A percentile compares a stretch with the other conserved stretches of the same genome.
phyloP scores from a whole-genome alignment of 2,888 invertebrate species.

The Torymus auratus region DNA sequence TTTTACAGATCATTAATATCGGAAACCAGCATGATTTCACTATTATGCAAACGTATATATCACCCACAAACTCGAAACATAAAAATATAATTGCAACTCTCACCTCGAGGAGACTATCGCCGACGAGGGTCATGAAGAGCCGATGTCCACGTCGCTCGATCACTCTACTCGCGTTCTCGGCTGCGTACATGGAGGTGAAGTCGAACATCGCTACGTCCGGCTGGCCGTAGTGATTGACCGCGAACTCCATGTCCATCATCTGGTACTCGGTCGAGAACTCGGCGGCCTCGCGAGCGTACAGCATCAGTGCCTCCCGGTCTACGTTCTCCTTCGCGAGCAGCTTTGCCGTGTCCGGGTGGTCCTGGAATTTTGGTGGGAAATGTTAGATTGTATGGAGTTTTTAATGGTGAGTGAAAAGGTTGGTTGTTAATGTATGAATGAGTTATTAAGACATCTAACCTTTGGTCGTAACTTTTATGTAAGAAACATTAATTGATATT shows the following conservation, averaged over 20 bases:
- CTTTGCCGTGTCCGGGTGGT: constrained; percentile 92
- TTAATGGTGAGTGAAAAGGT: too few relatives aligned
- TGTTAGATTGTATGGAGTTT: neutral
- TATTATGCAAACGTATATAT: too few relatives aligned
- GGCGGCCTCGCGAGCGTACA: constrained; percentile 96
- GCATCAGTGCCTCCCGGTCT: constrained; percentile 90
- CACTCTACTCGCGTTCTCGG: constrained; percentile 95
- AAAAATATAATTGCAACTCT: neutral
- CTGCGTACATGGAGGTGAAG: constrained; percentile 98
- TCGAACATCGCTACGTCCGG: constrained; percentile 99
- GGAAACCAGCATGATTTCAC: too few relatives aligned
- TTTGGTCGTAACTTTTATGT: too few relatives aligned
- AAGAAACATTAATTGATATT: too few relatives aligned
- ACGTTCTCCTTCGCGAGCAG: constrained; percentile 93
- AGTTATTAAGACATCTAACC: too few relatives aligned
- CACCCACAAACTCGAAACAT: neutral
- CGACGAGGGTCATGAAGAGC: constrained; percentile 93
- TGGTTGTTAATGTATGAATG: too few relatives aligned
- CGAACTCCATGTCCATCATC: constrained; percentile 93
- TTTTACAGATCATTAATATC: too few relatives aligned
- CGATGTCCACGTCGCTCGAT: constrained; percentile 86
- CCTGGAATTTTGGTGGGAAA: constrained; percentile 79
- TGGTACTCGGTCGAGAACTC: constrained; percentile 93
- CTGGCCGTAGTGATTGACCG: constrained; percentile 97
- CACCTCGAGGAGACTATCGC: constrained; percentile 95